A percentile compares a stretch with the other conserved stretches of the same genome.
These are phyloP conservation scores for Rhamnusium bicolor DNA, from an alignment of 2,888 invertebrate genomes.

Conservation along the genomic window DNA sequence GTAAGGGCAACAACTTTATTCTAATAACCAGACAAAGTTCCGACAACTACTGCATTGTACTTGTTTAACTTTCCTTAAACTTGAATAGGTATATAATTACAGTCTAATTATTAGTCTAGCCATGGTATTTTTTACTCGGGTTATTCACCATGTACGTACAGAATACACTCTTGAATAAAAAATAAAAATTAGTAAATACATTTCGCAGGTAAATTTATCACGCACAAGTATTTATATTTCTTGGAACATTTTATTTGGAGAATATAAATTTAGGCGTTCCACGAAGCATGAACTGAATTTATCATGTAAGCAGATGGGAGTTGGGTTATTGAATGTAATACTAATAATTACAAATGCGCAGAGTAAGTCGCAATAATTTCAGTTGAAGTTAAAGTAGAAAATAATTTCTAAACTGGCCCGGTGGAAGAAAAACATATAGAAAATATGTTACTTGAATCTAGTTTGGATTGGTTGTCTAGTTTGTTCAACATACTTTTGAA, in stretches of 20 bases:
- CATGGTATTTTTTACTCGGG: background rate
- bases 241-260: background rate
- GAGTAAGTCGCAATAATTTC: background rate
- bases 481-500: no score
- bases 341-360: background rate
- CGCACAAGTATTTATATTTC: background rate
- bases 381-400: background rate
- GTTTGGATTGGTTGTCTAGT: no score
- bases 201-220: slow-evolving; percentile 3
- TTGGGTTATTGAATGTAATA: background rate
- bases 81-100: background rate
- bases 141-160: background rate
- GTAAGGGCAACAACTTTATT: background rate
- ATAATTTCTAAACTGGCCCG: no score
- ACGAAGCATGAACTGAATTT: slow-evolving; percentile 4
- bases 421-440: no score
- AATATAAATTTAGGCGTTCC: slow-evolving; percentile 6
- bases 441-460: no score
- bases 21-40: background rate
- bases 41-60: background rate
- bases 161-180: background rate
- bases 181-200: background rate
- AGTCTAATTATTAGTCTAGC: background rate
- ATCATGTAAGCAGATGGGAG: background rate
- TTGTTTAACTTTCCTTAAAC: background rate